A percentile compares a stretch with the other conserved stretches of the same genome.
phyloP scores from a whole-genome alignment of 2,888 invertebrate genomes.

The Odontothrips loti region DNA sequence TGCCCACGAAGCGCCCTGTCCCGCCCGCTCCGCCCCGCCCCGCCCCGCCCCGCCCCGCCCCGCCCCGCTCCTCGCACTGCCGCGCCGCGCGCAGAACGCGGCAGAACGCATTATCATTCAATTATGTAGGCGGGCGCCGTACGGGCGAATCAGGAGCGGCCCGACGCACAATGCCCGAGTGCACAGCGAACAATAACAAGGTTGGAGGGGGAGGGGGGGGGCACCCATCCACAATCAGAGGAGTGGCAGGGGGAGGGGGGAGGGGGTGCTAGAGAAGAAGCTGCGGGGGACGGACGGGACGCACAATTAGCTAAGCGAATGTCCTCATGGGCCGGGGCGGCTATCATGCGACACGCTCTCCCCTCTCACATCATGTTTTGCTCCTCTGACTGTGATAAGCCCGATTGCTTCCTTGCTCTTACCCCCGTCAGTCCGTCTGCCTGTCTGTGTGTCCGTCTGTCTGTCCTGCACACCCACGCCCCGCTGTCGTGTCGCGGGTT shows the following conservation, averaged over 20 bases:
- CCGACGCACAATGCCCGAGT: no score
- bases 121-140: constrained; percentile 17
- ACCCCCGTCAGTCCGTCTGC: not conserved
- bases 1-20: not conserved
- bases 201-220: not conserved
- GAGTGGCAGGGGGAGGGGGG: not conserved
- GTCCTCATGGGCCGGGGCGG: constrained; percentile 10
- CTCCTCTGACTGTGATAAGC: not conserved
- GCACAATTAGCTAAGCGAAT: constrained; percentile 16
- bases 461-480: no score
- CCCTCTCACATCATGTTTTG: not conserved
- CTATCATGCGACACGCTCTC: not conserved
- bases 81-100: no score
- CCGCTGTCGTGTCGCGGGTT: no score
- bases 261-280: not conserved
- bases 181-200: not conserved
- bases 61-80: not conserved
- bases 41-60: not conserved
- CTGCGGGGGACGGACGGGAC: not conserved
- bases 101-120: constrained; percentile 18
- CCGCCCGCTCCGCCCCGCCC: not conserved
- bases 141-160: not conserved
- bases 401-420: not conserved
- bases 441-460: no score
- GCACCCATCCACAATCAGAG: no score